Evolutionary conservation across 2,113 vertebrate genomes (phyloP), one percentile per base, ranked within the genome.

Genomic region (Gopherus flavomarginatus): DNA sequence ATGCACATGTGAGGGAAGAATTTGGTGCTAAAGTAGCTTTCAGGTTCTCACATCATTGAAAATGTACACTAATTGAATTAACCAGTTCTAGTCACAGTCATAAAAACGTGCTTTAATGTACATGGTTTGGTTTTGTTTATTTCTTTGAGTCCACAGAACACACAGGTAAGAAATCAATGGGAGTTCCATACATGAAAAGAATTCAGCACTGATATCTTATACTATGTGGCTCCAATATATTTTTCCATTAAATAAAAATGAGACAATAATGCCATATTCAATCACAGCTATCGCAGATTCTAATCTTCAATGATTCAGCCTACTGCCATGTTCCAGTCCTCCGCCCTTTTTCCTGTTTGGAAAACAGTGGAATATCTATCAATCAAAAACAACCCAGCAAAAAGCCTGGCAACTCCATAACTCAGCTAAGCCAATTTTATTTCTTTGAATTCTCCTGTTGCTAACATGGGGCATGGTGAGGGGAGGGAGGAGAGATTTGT

Each of bases 41-140:
- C 53, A 89, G 75, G 13, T 78, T 78, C 75, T 44, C 49, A 91
- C 44, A 83, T 3, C 19, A 89, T 17, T 38, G 11, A 93, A 78
- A 22, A 31, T 50, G 81, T 21, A 80, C 35, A 88, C 62, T 6
- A 42, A 86, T 90, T 53, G 83, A 93, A 95, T 82, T 93, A 97
- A 94, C 31, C 57, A 88, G 57, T 44, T 75, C 79, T 91, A 90
- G 86, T 83, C n/a, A 35, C 62, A 38, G 65, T 72, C 87, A 95
- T 31, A 52, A 88, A 89, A 17, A 26, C 24, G 86, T 0, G 0
- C 21, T 93, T 86, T 92, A 81, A 82, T 81, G 88, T 88, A 14
- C 12, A 27, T 5, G 62, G 75, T 35, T 50, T 88, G 65, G 57
- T 29, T 83, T 93, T 88, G 78, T 49, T 59, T 90, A 38, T 86